Conservation (phyloP, 2,797 vertebrate genomes). For the Pelodytes ibericus region DNA sequence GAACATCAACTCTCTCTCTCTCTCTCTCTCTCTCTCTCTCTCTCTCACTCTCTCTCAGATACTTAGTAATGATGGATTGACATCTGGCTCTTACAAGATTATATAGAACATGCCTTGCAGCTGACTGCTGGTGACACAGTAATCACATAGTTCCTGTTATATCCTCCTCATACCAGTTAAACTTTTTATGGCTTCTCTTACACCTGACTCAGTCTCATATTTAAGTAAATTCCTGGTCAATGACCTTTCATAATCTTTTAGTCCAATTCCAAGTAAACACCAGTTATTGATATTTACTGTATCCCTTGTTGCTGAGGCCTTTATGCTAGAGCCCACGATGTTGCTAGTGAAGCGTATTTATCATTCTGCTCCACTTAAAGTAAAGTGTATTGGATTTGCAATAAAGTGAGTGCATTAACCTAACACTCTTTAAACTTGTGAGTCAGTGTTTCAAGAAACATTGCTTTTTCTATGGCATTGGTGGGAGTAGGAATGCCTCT, state of each 20-base stretch:
- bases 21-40: too few relatives aligned
- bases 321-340: constrained; percentile 11
- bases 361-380: constrained; percentile 42
- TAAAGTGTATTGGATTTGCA: constrained; percentile 45
- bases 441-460: constrained; percentile 19
- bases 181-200: constrained; percentile 4
- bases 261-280: constrained; percentile 25
- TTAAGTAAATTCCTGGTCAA: constrained; percentile 31
- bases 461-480: not conserved
- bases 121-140: not conserved
- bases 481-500: not conserved
- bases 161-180: not conserved
- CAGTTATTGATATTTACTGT: constrained; percentile 43
- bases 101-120: not conserved
- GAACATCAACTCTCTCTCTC: too few relatives aligned
- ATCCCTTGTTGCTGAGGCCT: constrained; percentile 1
- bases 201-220: not conserved
- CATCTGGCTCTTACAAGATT: not conserved
- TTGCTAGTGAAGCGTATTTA: constrained; percentile 29
- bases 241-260: constrained; percentile 30
- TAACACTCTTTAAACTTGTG: constrained; percentile 41
- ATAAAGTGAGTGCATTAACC: constrained; percentile 51
- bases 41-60: too few relatives aligned
- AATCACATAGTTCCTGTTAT: not conserved
- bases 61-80: constrained; percentile 2